Percentiles rank a stretch among this genome's conserved stretches.
Evolutionary conservation across 2,113 vertebrate genomes (phyloP).

Genomic region (Globicephala melas): DNA sequence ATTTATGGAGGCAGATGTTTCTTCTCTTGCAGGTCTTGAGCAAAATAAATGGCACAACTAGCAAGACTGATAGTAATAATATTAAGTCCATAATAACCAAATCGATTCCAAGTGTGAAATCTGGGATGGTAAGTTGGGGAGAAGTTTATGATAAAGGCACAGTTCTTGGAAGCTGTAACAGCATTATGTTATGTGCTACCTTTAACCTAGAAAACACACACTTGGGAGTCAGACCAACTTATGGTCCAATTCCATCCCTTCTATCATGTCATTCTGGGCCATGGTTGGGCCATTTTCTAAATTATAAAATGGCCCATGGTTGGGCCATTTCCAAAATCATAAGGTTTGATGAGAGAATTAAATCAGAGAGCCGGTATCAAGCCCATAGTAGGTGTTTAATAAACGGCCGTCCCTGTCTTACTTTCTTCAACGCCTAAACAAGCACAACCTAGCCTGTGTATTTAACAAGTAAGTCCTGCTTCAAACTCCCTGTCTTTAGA

Average conservation of each 20-base stretch:
- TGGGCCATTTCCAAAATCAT: background rate
- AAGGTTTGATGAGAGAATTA: background rate
- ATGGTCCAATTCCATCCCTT: background rate
- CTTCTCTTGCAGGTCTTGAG: slow-evolving; percentile 51
- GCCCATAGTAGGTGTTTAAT: background rate
- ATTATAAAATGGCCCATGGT: background rate
- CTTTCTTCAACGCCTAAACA: background rate
- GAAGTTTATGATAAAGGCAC: background rate
- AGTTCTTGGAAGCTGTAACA: background rate
- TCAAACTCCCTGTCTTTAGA: background rate
- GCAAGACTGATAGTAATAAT: slow-evolving; percentile 43
- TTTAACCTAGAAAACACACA: background rate
- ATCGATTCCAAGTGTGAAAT: slow-evolving; percentile 18
- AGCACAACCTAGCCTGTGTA: background rate
- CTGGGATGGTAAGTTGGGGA: background rate
- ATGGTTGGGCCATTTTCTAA: background rate
- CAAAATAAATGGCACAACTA: slow-evolving; percentile 29
- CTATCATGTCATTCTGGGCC: background rate
- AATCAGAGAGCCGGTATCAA: background rate
- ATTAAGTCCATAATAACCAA: slow-evolving; percentile 43
- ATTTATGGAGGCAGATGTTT: slow-evolving; percentile 51
- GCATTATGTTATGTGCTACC: background rate
- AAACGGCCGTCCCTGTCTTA: background rate
- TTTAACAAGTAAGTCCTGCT: background rate
- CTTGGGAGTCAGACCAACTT: background rate